Evolutionary conservation across 2,113 vertebrate genomes (phyloP).

Genomic region (Sakesphorus luctuosus): DNA sequence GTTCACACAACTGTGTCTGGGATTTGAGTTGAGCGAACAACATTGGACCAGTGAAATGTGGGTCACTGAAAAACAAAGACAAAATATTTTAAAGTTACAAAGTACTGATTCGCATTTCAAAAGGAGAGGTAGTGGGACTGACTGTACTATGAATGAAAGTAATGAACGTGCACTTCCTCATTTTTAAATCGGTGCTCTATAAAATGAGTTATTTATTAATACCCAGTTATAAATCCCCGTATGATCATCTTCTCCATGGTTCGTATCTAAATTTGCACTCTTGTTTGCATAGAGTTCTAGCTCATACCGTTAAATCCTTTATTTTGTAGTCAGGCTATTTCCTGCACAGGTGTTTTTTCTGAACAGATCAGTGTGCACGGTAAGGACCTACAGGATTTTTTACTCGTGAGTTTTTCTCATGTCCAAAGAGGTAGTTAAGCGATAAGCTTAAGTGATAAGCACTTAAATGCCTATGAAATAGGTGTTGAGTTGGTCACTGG

Average conservation of each 20-base stretch:
- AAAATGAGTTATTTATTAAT: background rate
- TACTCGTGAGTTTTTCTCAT: fast-evolving
- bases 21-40: background rate
- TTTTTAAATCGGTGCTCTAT: background rate
- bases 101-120: background rate
- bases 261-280: background rate
- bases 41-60: background rate
- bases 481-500: background rate
- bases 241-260: background rate
- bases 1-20: fast-evolving
- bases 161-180: background rate
- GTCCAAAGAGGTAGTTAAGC: background rate
- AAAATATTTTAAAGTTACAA: background rate
- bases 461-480: background rate
- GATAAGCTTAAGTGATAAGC: background rate
- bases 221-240: background rate
- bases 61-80: background rate
- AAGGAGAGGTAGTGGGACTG: background rate
- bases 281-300: background rate
- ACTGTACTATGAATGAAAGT: background rate
- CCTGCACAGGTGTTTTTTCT: background rate
- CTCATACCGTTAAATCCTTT: background rate
- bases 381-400: background rate
- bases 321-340: background rate
- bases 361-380: background rate